Evolutionary conservation across 2,797 vertebrate genomes (phyloP), one percentile per base, ranked within the genome.

Genomic region (Lates japonicus): DNA sequence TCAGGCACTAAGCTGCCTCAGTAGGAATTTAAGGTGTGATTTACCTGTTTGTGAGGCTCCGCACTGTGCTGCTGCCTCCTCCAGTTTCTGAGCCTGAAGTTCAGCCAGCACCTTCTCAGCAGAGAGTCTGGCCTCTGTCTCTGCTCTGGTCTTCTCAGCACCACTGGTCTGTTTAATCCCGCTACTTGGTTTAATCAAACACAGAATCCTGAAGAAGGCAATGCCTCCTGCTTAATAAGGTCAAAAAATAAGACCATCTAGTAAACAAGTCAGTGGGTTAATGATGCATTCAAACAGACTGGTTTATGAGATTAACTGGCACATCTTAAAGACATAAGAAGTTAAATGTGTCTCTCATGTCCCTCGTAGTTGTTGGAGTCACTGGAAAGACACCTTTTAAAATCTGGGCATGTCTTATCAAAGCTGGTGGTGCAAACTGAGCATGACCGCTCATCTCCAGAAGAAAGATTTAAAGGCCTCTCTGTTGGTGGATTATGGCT

Each of bases 131-230:
- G 92, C 92, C 73, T 96, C 96, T 29, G 94, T 92, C 83, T 96
- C 96, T 3, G 87, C 90, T 90, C 95, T 84, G 63, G 90, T 92
- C 88, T 95, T 96, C 88, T 96, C 87, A 96, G 84, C 83, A 95
- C 76, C 4, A 87, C 92, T 93, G 78, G 91, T 95, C 88, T 96
- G 96, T 80, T 96, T 96, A n/a, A 92, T 96, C 96, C 84, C 93
- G 95, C 91, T 96, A 96, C 89, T 96, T 96, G 87, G 90, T 92
- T 96, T 96, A 77, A 86, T 92, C 85, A 96, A 85, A 87, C 95
- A 96, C 87, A 95, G 85, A 78, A 96, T 94, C 93, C 96, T 96
- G 81, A 39, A 60, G 54, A 54, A 71, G 29, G 37, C 13, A 41
- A 39, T 16, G 76, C 60, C 12, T 35, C 6, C 41, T 63, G 75